Percentiles rank a stretch among this genome's conserved stretches.
Evolutionary conservation across 1,140 invertebrate species (phyloP).

Genomic region (Drosophila navojoa): DNA sequence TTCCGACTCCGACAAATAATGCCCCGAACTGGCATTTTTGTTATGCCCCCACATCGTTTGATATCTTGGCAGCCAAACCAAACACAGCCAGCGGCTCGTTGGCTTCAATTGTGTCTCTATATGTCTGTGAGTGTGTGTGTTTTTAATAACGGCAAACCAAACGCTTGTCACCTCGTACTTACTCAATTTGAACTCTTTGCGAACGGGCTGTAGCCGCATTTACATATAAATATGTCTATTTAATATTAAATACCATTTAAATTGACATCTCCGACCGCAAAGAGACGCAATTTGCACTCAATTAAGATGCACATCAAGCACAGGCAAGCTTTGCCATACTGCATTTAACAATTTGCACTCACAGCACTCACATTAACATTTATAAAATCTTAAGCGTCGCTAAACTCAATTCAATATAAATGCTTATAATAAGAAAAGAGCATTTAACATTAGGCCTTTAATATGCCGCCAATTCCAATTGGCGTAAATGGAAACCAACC

Average conservation of each 20-base stretch:
- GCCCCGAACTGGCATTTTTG: slow-evolving; percentile 18
- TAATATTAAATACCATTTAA: slow-evolving; percentile 20
- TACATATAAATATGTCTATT: slow-evolving; percentile 48
- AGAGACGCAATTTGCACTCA: slow-evolving; percentile 29
- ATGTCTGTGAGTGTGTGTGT: neutral
- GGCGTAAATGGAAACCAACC: no score
- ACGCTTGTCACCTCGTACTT: neutral
- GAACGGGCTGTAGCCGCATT: slow-evolving; percentile 20
- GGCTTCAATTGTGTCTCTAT: slow-evolving; percentile 38
- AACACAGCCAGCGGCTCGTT: slow-evolving; percentile 40
- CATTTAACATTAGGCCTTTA: no score
- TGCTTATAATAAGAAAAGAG: no score
- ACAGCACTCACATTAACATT: neutral
- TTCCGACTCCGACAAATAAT: slow-evolving; percentile 27
- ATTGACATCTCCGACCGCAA: slow-evolving; percentile 18
- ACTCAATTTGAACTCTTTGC: slow-evolving; percentile 22
- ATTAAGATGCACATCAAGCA: slow-evolving; percentile 17
- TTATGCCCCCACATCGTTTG: slow-evolving; percentile 12
- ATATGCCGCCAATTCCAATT: no score
- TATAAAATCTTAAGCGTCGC: slow-evolving; percentile 1
- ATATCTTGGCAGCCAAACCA: slow-evolving; percentile 27
- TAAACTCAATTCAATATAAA: neutral
- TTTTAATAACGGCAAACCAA: slow-evolving; percentile 19
- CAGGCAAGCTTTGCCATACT: neutral
- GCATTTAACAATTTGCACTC: slow-evolving; percentile 6